Evolutionary conservation across 2,888 invertebrate genomes (phyloP).

Genomic region (Corythucha ciliata): DNA sequence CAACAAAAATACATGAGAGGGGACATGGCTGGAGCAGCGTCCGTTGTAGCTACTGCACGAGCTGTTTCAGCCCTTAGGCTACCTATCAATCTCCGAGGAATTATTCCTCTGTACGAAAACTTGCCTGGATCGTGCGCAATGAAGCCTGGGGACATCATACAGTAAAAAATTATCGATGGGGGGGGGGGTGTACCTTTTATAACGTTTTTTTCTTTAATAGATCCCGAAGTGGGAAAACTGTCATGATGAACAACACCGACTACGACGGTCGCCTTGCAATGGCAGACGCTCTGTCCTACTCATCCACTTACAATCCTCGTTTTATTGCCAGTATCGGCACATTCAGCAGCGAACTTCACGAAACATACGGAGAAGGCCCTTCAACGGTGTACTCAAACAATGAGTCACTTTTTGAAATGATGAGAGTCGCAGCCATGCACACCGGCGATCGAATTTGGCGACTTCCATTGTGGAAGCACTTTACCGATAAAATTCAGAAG

Average conservation of each 20-base stretch:
- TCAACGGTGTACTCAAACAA: constrained; percentile 67
- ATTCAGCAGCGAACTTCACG: constrained; percentile 52
- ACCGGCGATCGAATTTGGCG: constrained; percentile 77
- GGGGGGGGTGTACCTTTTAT: constrained; percentile 50
- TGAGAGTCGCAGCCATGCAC: constrained; percentile 57
- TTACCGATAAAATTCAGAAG: constrained; percentile 21
- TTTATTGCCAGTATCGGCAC: constrained; percentile 70
- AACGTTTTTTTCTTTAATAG: neutral
- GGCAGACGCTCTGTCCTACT: constrained; percentile 71
- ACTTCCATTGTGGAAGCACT: constrained; percentile 51
- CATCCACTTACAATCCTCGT: constrained; percentile 61
- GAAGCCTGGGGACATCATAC: constrained; percentile 68
- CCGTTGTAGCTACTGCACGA: constrained; percentile 28
- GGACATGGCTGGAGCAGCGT: constrained; percentile 67
- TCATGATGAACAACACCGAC: constrained; percentile 65
- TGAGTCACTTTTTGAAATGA: constrained; percentile 54
- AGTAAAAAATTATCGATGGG: too few relatives aligned
- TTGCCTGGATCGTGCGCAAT: constrained; percentile 70
- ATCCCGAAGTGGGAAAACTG: constrained; percentile 51
- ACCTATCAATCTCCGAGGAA: constrained; percentile 45
- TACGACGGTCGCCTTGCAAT: constrained; percentile 68
- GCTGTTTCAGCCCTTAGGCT: constrained; percentile 29
- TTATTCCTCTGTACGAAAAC: constrained; percentile 71
- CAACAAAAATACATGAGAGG: constrained; percentile 64
- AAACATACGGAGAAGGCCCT: constrained; percentile 56